A percentile compares a stretch with the other conserved stretches of the same genome.
These are phyloP conservation scores for Oscheius sp. DNA, from an alignment of 2,888 invertebrate species.

Conservation along the genomic window DNA sequence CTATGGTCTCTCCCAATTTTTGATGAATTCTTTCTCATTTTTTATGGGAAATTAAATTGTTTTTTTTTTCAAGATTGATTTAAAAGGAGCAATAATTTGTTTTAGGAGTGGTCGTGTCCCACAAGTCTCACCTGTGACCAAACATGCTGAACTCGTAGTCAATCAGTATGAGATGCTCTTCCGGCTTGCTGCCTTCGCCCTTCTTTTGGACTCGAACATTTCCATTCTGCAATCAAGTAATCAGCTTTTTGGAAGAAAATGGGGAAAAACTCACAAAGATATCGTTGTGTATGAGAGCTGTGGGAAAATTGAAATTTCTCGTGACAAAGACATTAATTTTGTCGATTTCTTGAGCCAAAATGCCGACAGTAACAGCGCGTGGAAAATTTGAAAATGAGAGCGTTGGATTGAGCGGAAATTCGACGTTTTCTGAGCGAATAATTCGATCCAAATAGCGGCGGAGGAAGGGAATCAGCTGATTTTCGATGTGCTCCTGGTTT, in stretches of 20 bases:
- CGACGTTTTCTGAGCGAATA: background rate
- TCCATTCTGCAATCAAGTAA: background rate
- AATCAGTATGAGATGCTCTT: background rate
- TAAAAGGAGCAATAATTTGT: too few species aligned
- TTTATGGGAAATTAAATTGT: too few species aligned
- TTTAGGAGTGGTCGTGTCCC: too few species aligned
- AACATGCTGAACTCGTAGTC: slow-evolving; percentile 7
- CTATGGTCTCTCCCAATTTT: too few species aligned
- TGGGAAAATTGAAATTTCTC: background rate
- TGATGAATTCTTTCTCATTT: too few species aligned
- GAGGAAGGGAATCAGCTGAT: background rate
- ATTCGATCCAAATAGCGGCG: slow-evolving; percentile 3
- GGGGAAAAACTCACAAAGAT: slow-evolving; percentile 3
- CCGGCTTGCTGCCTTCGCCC: background rate
- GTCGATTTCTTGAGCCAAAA: background rate
- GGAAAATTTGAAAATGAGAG: background rate
- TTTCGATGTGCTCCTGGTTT: background rate
- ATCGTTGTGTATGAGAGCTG: slow-evolving; percentile 1
- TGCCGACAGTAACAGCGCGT: background rate
- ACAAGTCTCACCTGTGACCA: slow-evolving; percentile 4
- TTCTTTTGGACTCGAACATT: background rate
- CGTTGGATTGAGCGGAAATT: background rate
- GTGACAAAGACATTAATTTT: background rate
- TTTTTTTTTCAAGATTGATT: too few species aligned
- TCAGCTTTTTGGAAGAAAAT: background rate